A percentile compares a stretch with the other conserved stretches of the same genome.
These are phyloP conservation scores for Meleagris gallopavo DNA, from an alignment of 2,113 vertebrate species.

Conservation along the genomic window DNA sequence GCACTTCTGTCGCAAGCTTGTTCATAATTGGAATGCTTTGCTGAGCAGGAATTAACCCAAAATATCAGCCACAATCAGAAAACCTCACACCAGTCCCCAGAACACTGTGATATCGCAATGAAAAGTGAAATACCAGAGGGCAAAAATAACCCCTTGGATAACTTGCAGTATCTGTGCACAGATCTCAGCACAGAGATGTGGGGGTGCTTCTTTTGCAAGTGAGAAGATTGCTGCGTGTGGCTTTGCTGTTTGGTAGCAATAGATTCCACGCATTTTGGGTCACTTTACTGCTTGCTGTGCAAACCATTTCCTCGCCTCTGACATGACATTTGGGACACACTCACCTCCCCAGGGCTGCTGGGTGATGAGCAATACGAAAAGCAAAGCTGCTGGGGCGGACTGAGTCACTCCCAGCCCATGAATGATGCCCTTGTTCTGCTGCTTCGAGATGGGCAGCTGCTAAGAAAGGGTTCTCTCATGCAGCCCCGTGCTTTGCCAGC, in stretches of 20 bases:
- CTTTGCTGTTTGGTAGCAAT: accelerated
- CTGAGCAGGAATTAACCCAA: background rate
- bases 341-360: background rate
- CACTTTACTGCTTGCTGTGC: background rate
- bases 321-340: background rate
- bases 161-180: too few relatives aligned
- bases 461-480: constrained; percentile 29
- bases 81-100: background rate
- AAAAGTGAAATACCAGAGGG: background rate
- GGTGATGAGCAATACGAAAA: background rate
- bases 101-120: background rate
- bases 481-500: background rate
- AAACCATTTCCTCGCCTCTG: background rate
- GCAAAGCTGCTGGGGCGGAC: constrained; percentile 3
- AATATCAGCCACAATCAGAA: background rate
- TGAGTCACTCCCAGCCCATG: constrained; percentile 4
- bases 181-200: background rate
- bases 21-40: background rate
- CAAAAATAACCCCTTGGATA: background rate
- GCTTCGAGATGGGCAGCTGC: background rate
- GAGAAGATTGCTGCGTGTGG: accelerated
- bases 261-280: background rate
- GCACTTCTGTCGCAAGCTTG: accelerated
- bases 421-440: constrained; percentile 31
- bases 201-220: too few relatives aligned